A percentile compares a stretch with the other conserved stretches of the same genome.
These are phyloP conservation scores for Selenia dentaria DNA, from an alignment of 2,888 invertebrate species.

Conservation along the genomic window DNA sequence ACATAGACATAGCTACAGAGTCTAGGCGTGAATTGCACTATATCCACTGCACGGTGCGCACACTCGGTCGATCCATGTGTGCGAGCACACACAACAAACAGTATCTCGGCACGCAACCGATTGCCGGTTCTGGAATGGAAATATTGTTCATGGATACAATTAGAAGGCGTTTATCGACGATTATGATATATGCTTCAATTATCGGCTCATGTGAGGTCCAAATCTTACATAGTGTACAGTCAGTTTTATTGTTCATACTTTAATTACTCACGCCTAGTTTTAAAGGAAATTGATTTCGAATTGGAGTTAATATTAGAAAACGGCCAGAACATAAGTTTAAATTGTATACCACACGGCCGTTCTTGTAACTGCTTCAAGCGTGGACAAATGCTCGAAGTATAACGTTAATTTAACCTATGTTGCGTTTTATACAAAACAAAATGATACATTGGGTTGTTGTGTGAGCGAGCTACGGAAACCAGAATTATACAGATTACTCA, in stretches of 20 bases:
- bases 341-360: too few species aligned
- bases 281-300: too few species aligned
- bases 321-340: too few species aligned
- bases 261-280: too few species aligned
- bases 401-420: too few species aligned
- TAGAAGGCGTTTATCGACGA: slow-evolving; percentile 37
- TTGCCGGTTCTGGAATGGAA: slow-evolving; percentile 47
- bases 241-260: slow-evolving; percentile 32
- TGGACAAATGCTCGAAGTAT: too few species aligned
- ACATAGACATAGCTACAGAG: slow-evolving; percentile 48
- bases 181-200: slow-evolving; percentile 37
- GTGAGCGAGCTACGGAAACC: too few species aligned
- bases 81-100: slow-evolving; percentile 20
- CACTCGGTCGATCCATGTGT: slow-evolving; percentile 1
- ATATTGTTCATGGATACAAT: slow-evolving; percentile 55
- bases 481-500: slow-evolving; percentile 1
- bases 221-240: slow-evolving; percentile 33
- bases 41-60: slow-evolving; percentile 19
- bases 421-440: too few species aligned
- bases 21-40: slow-evolving; percentile 53
- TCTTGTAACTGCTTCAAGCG: too few species aligned
- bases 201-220: slow-evolving; percentile 37
- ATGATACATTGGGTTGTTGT: too few species aligned
- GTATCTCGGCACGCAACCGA: slow-evolving; percentile 28
- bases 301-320: too few species aligned